Base-by-base conservation (phyloP, 2,888 invertebrate genomes). In the Thereva unica region DNA sequence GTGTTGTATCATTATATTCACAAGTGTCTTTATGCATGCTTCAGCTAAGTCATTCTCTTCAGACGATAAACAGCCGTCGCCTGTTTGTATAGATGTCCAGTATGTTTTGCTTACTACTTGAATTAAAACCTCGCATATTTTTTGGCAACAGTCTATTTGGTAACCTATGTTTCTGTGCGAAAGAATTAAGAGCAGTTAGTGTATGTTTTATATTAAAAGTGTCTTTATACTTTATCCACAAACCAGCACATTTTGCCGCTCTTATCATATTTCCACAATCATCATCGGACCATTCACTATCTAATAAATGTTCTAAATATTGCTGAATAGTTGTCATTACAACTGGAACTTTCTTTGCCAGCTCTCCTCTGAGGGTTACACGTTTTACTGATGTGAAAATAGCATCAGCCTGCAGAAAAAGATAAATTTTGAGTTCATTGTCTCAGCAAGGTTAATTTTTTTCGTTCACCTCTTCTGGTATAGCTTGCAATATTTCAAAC, bases 381-480 rank as follows among this genome's bases (percentile, higher is more conserved):
- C 80, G 73, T 68, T 78, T 78, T 1, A 79, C 77, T 0, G 80
- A 80, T 4, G 80, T 79, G 57, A 79, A 79, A 55, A 81, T 78
- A 8, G 76, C 76, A 67, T 76, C 78, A 64, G 79, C 75, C 76
- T 12, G 6, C 64, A 38, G 63, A 45, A 42, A n/a, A 42, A 38
- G 0, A 54, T 56, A 5, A 57, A 8, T 35, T 34, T 34, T 45
- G 34, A 41, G 9, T 6, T 52, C 23, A 9, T 8, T 42, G 66
- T 68, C 12, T 47, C 61, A 66, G 52, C 8, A 57, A 67, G 54
- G 9, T 10, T 50, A 44, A 50, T 9, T 38, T 57, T 61, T 49
- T 55, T 37, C 59, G 23, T 45, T 82, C 82, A 93, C 93, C 84
- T 96, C 95, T 82, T 91, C 92, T 37, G 95, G 94, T 76, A 96